Evolutionary conservation across 2,113 vertebrate species (phyloP).

Genomic region (Panthera uncia): DNA sequence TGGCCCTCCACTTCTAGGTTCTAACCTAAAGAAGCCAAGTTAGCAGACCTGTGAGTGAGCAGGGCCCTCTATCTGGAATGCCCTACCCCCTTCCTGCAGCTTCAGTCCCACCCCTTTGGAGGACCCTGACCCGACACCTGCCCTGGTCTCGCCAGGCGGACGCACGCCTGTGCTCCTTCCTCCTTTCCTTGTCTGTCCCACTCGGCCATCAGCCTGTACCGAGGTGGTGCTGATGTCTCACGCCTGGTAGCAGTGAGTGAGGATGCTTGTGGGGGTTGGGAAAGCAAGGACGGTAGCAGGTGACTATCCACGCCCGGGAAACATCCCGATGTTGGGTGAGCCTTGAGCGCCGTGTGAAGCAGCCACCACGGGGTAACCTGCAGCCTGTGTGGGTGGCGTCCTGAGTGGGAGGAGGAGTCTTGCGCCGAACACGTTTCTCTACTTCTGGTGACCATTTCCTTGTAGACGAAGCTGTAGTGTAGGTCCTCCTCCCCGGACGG

Average conservation of each 20-base stretch:
- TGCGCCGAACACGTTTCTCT: accelerated
- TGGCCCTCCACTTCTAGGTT: background rate
- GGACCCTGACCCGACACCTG: background rate
- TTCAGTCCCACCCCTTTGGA: no score
- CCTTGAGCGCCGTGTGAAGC: background rate
- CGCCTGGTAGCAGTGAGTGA: background rate
- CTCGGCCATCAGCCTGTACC: background rate
- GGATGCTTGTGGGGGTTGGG: accelerated
- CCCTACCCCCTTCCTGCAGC: background rate
- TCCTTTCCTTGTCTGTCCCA: background rate
- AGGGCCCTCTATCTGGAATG: background rate
- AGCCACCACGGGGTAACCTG: no score
- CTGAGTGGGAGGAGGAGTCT: background rate
- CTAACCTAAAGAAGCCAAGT: accelerated
- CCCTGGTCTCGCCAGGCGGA: accelerated
- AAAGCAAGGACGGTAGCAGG: background rate
- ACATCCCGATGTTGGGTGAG: accelerated
- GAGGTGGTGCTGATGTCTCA: accelerated
- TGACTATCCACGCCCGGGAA: background rate
- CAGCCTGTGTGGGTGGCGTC: accelerated
- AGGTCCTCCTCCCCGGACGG: background rate
- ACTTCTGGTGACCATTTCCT: background rate
- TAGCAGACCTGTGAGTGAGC: no score
- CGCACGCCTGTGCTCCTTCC: accelerated
- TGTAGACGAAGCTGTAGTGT: accelerated